Evolutionary conservation across 35 echinoderm and acorn worm species (phyloP).

Genomic region (Holothuria glaberrima): DNA sequence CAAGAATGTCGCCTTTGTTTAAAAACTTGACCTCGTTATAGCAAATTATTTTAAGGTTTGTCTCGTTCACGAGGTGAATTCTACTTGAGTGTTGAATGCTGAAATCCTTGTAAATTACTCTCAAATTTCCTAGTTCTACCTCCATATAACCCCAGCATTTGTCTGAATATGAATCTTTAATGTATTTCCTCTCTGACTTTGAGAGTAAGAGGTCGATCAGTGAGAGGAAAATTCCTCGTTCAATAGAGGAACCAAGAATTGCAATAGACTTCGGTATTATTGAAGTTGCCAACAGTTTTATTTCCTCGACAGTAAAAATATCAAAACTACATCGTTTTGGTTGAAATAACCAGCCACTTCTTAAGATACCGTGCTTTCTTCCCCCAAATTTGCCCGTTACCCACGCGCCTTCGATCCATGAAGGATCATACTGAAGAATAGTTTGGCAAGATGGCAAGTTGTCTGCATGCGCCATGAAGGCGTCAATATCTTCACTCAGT

Average conservation of each 20-base stretch:
- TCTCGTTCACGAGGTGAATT: background rate
- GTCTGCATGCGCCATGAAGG: background rate
- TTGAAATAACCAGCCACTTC: conserved; percentile 37
- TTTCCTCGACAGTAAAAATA: background rate
- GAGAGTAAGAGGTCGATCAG: background rate
- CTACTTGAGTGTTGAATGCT: background rate
- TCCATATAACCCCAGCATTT: conserved; percentile 31
- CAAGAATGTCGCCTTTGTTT: background rate
- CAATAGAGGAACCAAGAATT: background rate
- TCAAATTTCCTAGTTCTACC: conserved; percentile 1
- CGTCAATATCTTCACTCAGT: background rate
- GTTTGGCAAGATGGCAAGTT: conserved; percentile 25
- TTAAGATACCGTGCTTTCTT: background rate
- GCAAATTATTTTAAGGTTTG: background rate
- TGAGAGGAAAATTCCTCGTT: conserved; percentile 20
- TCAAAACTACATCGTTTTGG: conserved; percentile 33
- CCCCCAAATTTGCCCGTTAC: background rate
- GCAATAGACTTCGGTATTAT: conserved; percentile 15
- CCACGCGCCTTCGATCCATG: conserved; percentile 21
- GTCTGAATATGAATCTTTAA: background rate
- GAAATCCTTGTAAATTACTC: conserved; percentile 36
- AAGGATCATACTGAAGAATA: background rate
- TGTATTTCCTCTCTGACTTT: background rate
- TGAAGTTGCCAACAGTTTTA: background rate
- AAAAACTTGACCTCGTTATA: background rate